These are phyloP conservation scores for Narcine bancroftii DNA, from an alignment of 2,113 vertebrate species.

Conservation along the genomic window DNA sequence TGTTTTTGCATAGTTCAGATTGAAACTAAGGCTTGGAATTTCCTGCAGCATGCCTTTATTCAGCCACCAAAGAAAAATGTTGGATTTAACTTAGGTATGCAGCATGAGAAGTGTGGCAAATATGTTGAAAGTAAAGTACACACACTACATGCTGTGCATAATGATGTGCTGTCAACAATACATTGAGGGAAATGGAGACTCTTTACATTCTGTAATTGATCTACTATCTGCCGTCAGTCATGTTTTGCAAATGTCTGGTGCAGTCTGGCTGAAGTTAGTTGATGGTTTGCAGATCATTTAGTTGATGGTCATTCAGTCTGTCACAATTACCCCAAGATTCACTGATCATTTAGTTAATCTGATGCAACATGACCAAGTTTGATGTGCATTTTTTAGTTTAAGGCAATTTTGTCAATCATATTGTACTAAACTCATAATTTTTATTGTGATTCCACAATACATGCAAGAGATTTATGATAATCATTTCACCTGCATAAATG, in stretches of 20 bases:
- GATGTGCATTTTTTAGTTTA: not conserved
- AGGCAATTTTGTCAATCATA: not conserved
- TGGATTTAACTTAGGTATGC: not conserved
- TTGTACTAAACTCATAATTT: not conserved
- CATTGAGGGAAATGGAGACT: not conserved
- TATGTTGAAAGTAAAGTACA: not conserved
- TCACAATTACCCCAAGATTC: not conserved
- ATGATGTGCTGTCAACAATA: not conserved
- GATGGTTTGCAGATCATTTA: no score
- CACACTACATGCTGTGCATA: not conserved
- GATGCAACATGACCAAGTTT: not conserved
- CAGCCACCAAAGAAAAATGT: not conserved
- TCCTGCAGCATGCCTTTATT: not conserved
- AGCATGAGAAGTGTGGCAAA: not conserved
- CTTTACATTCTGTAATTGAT: not conserved
- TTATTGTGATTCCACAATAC: not conserved
- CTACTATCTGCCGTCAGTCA: conserved; percentile 3
- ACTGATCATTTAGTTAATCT: not conserved
- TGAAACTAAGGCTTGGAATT: not conserved
- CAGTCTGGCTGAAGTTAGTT: not conserved
- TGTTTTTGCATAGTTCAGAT: not conserved
- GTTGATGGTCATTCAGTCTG: not conserved
- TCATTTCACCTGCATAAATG: not conserved
- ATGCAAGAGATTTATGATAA: not conserved
- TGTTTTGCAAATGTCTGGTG: conserved; percentile 1